These are phyloP conservation scores for Microcebus ravelobensis DNA, from an alignment of 2,113 vertebrate genomes.

Conservation along the genomic window DNA sequence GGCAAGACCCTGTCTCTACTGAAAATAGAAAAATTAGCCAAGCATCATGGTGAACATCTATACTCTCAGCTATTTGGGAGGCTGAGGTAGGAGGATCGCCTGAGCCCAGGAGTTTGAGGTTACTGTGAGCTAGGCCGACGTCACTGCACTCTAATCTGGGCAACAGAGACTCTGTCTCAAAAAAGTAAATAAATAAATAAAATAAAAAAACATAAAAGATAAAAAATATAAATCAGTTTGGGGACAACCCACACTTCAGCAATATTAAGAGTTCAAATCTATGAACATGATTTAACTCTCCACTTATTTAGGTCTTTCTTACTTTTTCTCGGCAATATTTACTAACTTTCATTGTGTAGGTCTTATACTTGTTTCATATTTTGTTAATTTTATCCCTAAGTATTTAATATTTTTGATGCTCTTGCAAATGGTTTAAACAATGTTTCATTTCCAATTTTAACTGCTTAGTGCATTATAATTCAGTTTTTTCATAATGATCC, in stretches of 20 bases:
- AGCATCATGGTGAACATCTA: too few species aligned
- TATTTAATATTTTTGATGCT: background rate
- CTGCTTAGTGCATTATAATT: background rate
- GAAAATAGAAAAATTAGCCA: too few species aligned
- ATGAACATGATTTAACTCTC: background rate
- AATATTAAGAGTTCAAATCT: background rate
- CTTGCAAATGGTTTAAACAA: background rate
- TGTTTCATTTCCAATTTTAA: constrained; percentile 4
- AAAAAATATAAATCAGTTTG: background rate
- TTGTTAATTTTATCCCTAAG: constrained; percentile 7
- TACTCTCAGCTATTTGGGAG: too few species aligned
- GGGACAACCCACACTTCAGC: background rate
- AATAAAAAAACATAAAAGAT: too few species aligned
- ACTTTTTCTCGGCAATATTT: constrained; percentile 20
- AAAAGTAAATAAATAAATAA: too few species aligned
- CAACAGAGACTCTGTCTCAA: too few species aligned
- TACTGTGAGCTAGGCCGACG: too few species aligned
- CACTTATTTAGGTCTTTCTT: background rate
- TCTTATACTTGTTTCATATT: background rate
- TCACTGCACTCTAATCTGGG: too few species aligned
- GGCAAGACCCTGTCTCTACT: too few species aligned
- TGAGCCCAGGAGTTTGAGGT: too few species aligned
- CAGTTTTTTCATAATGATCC: background rate
- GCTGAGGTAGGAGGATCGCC: too few species aligned
- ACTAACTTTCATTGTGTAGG: background rate